Base-by-base conservation (phyloP, 2,888 invertebrate species). In the Aplocera efformata region DNA sequence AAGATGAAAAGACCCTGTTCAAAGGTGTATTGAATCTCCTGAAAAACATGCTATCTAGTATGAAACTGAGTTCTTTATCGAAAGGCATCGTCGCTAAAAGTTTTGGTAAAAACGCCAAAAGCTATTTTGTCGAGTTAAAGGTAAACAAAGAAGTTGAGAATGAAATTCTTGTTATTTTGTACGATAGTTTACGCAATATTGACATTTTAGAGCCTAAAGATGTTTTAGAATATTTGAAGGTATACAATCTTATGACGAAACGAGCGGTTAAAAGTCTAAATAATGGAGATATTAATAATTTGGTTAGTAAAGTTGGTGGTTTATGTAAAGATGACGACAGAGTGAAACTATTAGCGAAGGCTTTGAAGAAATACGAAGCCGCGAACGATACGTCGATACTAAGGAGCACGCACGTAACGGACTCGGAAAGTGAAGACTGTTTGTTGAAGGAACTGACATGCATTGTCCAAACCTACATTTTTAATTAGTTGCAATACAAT, bases 131-230 rank as follows among this genome's bases (percentile, higher is more conserved):
- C 1, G 80, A 84, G 10, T 39, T 82, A 9, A 83, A 77, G 50
- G 55, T 75, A 0, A 82, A 82, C 48, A 82, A 72, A 40, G 84
- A 82, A 1, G 48, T 79, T 0, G 85, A 85, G 50, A 69, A 70
- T 38, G 84, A 86, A 56, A 55, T 86, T 7, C 43, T 79, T 34
- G 53, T 65, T 1, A 63, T 82, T 36, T 48, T 79, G 3, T 71
- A 71, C 28, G 72, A 74, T 52, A 52, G 82, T 26, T 51, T 75
- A 10, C 64, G 68, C 24, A 63, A 72, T 38, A 53, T 73, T 4
- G 67, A 75, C 4, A 55, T 55, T 24, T 58, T 76, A 20, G 79
- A 78, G 20, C 9, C 50, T 1, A 69, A 72, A 9, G 78, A 83
- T 30, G 53, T 74, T 6, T 23, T 56, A 1, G 41, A 52, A 0